Percentiles rank a stretch among this genome's conserved stretches.
These are phyloP conservation scores for Tromatobia lineatoria DNA, from an alignment of 2,888 invertebrate species.

Conservation along the genomic window DNA sequence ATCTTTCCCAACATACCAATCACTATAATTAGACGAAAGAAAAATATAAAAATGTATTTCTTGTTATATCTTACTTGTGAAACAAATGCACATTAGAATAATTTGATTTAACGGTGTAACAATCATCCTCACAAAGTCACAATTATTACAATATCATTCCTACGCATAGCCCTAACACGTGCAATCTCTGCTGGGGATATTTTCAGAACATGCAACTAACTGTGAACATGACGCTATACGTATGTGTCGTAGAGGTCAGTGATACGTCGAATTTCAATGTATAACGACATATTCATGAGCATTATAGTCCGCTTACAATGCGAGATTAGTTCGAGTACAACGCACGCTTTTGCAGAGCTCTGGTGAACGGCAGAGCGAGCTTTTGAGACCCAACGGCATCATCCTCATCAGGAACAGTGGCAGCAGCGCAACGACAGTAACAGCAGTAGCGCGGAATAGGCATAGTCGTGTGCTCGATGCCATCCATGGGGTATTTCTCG, in stretches of 20 bases:
- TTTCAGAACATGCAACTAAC: not conserved
- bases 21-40: no score
- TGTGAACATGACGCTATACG: not conserved
- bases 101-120: no score
- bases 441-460: slow-evolving; percentile 21
- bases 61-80: no score
- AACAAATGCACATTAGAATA: no score
- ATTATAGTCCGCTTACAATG: slow-evolving; percentile 47
- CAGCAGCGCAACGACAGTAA: not conserved
- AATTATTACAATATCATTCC: not conserved
- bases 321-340: slow-evolving; percentile 52
- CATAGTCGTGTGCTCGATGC: slow-evolving; percentile 11
- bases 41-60: no score
- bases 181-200: not conserved
- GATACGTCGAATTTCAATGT: slow-evolving; percentile 34
- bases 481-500: slow-evolving; percentile 18
- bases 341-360: slow-evolving; percentile 31
- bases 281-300: slow-evolving; percentile 33
- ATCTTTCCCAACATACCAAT: no score
- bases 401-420: not conserved
- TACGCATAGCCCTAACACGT: not conserved
- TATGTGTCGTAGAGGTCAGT: not conserved
- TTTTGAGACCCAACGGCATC: slow-evolving; percentile 33
- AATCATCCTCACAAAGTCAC: not conserved
- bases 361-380: slow-evolving; percentile 25